phyloP scores from a whole-genome alignment of 2,888 invertebrate genomes.

The Napeogenes sylphis region DNA sequence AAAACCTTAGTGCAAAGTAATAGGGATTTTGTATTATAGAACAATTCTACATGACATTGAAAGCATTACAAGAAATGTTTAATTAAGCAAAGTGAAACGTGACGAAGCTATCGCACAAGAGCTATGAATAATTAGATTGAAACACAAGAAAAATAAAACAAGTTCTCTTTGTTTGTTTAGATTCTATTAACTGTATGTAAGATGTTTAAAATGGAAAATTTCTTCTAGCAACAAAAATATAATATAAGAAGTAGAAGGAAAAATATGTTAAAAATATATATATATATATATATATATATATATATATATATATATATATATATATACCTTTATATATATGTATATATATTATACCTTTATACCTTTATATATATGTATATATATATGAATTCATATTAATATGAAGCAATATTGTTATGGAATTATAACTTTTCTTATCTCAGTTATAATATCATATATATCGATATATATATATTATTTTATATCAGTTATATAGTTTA shows the following conservation, averaged over 20 bases:
- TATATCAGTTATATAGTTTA: not conserved
- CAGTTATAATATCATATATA: not conserved
- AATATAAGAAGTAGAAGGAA: not conserved
- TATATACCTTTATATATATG: no score
- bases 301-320: no score
- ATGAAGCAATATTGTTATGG: no score
- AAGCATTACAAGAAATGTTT: slow-evolving; percentile 52
- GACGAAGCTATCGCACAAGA: slow-evolving; percentile 46
- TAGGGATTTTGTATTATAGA: slow-evolving; percentile 19
- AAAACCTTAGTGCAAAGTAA: slow-evolving; percentile 14
- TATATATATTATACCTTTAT: no score
- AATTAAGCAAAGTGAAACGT: slow-evolving; percentile 60
- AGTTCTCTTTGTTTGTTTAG: slow-evolving; percentile 27
- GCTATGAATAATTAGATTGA: slow-evolving; percentile 49
- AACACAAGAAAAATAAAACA: slow-evolving; percentile 40
- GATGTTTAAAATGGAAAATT: not conserved
- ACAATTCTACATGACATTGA: slow-evolving; percentile 29
- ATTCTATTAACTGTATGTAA: slow-evolving; percentile 2
- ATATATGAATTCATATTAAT: no score
- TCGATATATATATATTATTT: no score
- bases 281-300: no score
- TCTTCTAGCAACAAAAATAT: not conserved
- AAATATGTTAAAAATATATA: no score
- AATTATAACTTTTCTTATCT: not conserved
- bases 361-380: no score